These are phyloP conservation scores for Venturia canescens DNA, from an alignment of 1,140 invertebrate genomes.

Conservation along the genomic window DNA sequence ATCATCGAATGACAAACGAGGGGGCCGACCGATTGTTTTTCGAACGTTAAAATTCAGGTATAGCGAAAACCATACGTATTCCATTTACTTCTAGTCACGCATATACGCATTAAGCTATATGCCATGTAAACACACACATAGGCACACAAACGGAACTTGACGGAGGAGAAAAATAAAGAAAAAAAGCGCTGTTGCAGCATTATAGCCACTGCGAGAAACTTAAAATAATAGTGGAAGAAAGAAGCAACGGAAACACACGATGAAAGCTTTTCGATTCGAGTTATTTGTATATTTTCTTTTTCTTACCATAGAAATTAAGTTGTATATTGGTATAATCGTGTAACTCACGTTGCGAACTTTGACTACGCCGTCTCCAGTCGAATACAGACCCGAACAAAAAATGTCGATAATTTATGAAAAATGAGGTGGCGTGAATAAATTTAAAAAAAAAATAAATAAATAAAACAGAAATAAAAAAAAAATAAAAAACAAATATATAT, in stretches of 20 bases:
- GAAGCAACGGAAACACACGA: no score
- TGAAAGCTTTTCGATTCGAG: conserved; percentile 31
- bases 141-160: background rate
- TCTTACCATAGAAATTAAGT: conserved; percentile 43
- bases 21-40: conserved; percentile 33
- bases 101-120: background rate
- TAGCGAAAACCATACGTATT: conserved; percentile 3
- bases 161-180: background rate
- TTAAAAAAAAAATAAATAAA: conserved; percentile 19
- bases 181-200: background rate
- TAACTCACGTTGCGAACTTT: conserved; percentile 38
- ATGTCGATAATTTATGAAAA: background rate
- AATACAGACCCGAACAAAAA: conserved; percentile 16
- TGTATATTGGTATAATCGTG: conserved; percentile 51
- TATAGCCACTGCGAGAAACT: background rate
- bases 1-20: conserved; percentile 19
- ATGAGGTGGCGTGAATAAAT: conserved; percentile 13
- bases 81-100: conserved; percentile 32
- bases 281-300: conserved; percentile 46
- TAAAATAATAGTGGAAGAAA: background rate
- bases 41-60: background rate
- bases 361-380: conserved; percentile 27
- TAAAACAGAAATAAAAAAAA: no score
- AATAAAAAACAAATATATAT: no score
- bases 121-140: conserved; percentile 17